Base-by-base conservation (phyloP, 2,888 invertebrate species). In the Catonia carolina region DNA sequence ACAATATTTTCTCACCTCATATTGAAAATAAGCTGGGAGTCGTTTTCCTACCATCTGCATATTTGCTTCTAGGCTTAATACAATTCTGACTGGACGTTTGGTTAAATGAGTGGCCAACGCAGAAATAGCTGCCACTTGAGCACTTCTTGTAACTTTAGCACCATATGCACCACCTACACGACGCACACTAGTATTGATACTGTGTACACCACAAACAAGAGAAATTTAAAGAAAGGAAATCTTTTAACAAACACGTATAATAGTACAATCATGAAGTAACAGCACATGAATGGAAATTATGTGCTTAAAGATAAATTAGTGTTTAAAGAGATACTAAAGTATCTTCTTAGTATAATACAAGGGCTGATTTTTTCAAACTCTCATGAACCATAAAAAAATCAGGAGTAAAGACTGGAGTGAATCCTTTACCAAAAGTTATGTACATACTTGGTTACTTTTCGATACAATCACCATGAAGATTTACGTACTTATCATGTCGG, bases 121-220 rank as follows among this genome's bases (percentile, higher is more conserved):
- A 58, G 85, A 82, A 0, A 85, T 85, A 20, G 80, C 76, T 0
- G 85, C 78, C 0, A 82, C 69, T 6, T 78, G 72, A 10, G 75
- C 70, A 4, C 78, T 71, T 5, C 89, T 77, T 0, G 81, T 77
- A 52, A 89, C 81, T 72, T 93, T 94, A 0, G 77, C 80, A 0
- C 93, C 93, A 68, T 86, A 94, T 0, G 75, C 87, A 10, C 93
- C 93, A 2, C 93, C 93, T 2, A 91, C 63, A 37, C 91, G 80
- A 4, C 82, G 77, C 0, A 89, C 85, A 42, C 75, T 72, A 1
- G 91, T 74, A 60, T 86, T 82, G 15, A 91, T 78, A 50, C 89
- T 85, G 65, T 10, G 63, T 55, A 23, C n/a, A n/a, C n/a, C n/a
- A n/a, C 57, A 72, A 73, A 54, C 56, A 37, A 66, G n/a, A n/a